Conservation (phyloP, 1,140 invertebrate species). For the Drosophila lowei region DNA sequence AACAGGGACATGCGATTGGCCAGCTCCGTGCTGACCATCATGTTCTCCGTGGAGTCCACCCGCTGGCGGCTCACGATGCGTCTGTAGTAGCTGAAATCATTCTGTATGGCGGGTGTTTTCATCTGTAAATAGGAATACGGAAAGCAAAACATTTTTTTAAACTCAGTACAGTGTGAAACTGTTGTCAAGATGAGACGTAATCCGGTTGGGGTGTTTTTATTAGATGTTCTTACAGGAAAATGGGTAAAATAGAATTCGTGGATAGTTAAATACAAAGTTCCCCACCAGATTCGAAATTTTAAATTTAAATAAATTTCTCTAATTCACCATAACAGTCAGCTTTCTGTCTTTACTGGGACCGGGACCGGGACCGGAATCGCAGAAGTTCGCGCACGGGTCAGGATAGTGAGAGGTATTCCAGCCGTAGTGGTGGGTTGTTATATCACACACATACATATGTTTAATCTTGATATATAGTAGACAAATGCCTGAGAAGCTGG, state of each 20-base stretch:
- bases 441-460: too few species aligned
- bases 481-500: too few species aligned
- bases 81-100: slow-evolving; percentile 97
- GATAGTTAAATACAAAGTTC: slow-evolving; percentile 9
- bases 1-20: slow-evolving; percentile 97
- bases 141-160: not conserved
- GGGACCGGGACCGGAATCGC: too few species aligned
- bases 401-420: too few species aligned
- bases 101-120: slow-evolving; percentile 97
- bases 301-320: not conserved
- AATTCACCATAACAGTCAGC: not conserved
- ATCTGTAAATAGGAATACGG: slow-evolving; percentile 85
- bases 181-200: slow-evolving; percentile 9
- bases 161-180: slow-evolving; percentile 2
- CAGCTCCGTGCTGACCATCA: slow-evolving; percentile 89
- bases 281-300: not conserved
- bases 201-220: not conserved
- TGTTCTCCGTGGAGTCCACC: slow-evolving; percentile 79
- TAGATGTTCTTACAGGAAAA: not conserved
- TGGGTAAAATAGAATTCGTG: not conserved
- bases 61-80: slow-evolving; percentile 90
- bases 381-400: too few species aligned
- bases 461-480: too few species aligned
- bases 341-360: not conserved
- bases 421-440: too few species aligned